These are phyloP conservation scores for Lissonota sp. DNA, from an alignment of 2,888 invertebrate genomes.

Conservation along the genomic window DNA sequence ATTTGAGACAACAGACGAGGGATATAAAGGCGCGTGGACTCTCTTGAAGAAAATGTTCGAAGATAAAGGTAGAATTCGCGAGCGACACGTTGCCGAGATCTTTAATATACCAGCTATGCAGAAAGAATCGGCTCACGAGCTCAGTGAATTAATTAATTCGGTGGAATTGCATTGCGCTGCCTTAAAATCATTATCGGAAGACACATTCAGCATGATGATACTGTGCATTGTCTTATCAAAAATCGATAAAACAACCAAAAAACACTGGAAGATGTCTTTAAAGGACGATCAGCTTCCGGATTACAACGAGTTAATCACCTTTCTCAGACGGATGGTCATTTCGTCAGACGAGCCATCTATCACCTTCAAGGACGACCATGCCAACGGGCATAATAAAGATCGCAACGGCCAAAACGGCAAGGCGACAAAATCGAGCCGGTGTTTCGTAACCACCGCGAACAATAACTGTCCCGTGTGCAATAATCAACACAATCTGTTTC, in stretches of 20 bases:
- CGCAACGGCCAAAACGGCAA: not conserved
- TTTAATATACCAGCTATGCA: not conserved
- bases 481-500: not conserved
- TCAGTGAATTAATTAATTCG: not conserved
- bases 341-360: constrained; percentile 43
- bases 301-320: constrained; percentile 28
- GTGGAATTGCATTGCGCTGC: constrained; percentile 58
- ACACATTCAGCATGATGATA: not conserved
- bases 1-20: constrained; percentile 19
- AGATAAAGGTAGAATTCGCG: not conserved
- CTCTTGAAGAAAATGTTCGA: constrained; percentile 16
- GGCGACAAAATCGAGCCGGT: not conserved
- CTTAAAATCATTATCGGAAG: constrained; percentile 57
- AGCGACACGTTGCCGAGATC: not conserved
- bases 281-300: constrained; percentile 9
- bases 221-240: not conserved
- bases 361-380: not conserved
- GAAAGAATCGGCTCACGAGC: not conserved
- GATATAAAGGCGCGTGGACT: not conserved
- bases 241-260: not conserved
- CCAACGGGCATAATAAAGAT: not conserved
- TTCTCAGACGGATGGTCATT: not conserved
- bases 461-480: constrained; percentile 4
- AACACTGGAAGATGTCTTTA: not conserved
- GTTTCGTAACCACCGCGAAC: constrained; percentile 17